Conservation (phyloP, 37 sponge, comb jelly and placozoan genomes). For the Theonella swinhoei region DNA sequence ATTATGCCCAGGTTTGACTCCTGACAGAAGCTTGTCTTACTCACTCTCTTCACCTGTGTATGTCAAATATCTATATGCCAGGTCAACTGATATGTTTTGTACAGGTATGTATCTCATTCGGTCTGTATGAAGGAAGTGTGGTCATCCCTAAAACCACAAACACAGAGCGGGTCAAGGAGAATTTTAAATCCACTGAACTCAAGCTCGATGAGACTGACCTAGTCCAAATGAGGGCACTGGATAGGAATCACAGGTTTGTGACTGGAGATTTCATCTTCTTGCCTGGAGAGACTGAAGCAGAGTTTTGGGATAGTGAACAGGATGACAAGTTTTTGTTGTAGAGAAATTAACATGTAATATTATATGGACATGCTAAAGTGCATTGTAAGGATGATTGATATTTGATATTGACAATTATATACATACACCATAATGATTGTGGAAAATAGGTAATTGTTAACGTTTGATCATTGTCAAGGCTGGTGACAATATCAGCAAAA, state of each 20-base stretch:
- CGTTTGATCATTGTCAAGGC: too few species aligned
- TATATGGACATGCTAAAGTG: too few species aligned
- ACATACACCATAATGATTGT: too few species aligned
- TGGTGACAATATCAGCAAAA: too few species aligned
- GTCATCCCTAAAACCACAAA: slow-evolving; percentile 79
- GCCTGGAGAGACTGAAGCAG: not conserved
- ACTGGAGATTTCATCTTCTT: not conserved
- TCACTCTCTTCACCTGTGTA: too few species aligned
- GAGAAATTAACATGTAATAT: too few species aligned
- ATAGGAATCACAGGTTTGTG: slow-evolving; percentile 32
- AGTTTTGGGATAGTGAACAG: not conserved
- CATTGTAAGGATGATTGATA: too few species aligned
- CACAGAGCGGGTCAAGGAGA: slow-evolving; percentile 59
- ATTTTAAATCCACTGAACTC: slow-evolving; percentile 52
- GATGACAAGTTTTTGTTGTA: slow-evolving; percentile 12
- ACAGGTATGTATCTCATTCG: slow-evolving; percentile 46
- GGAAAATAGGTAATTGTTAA: too few species aligned
- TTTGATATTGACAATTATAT: too few species aligned
- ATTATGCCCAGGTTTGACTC: too few species aligned
- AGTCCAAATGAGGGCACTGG: slow-evolving; percentile 41
- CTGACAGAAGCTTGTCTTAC: too few species aligned
- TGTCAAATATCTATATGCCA: too few species aligned
- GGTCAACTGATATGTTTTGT: not conserved
- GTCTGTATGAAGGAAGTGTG: slow-evolving; percentile 39
- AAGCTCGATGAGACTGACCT: slow-evolving; percentile 72